phyloP scores from a whole-genome alignment of 2,797 vertebrate species.

The Rhabdophis nuchalis region DNA sequence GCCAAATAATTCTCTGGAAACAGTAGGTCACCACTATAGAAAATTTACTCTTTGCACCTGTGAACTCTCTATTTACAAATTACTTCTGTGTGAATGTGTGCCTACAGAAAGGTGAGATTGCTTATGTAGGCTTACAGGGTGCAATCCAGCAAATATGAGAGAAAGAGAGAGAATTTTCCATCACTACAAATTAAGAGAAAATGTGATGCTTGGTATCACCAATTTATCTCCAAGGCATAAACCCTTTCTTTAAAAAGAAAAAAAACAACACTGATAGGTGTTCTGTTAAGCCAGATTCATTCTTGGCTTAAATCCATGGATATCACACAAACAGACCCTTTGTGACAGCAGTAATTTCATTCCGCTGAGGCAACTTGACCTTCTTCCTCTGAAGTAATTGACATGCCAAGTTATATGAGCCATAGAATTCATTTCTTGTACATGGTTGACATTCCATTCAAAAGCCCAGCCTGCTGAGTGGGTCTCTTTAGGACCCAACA shows the following conservation, averaged over 20 bases:
- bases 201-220: background rate
- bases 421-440: background rate
- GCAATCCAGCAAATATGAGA: background rate
- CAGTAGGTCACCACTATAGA: background rate
- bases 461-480: conserved; percentile 11
- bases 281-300: conserved; percentile 19
- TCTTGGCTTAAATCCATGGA: conserved; percentile 29
- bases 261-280: conserved; percentile 7
- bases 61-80: background rate
- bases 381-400: conserved; percentile 32
- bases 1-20: background rate
- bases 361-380: conserved; percentile 27
- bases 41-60: background rate
- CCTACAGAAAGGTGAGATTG: background rate
- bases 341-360: conserved; percentile 14
- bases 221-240: conserved; percentile 13
- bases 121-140: background rate
- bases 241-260: conserved; percentile 28
- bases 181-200: accelerated
- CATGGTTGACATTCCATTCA: conserved; percentile 22
- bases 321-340: conserved; percentile 24
- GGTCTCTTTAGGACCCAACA: conserved; percentile 25
- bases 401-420: conserved; percentile 36
- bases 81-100: background rate
- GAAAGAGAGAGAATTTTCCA: background rate